These are phyloP conservation scores for Macroteleia sp. DNA, from an alignment of 2,888 invertebrate genomes.

Conservation along the genomic window DNA sequence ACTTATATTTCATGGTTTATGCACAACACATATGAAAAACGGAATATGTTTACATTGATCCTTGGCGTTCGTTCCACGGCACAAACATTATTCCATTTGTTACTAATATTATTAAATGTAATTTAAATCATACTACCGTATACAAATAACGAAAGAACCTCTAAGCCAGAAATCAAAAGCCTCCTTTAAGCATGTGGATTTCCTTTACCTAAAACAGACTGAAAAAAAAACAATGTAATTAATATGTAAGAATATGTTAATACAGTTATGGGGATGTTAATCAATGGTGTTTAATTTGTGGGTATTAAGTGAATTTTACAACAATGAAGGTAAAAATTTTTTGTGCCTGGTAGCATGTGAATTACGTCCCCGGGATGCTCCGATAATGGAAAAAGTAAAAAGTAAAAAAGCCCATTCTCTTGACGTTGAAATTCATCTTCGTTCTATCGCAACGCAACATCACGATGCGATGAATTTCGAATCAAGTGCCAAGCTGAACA, in stretches of 20 bases:
- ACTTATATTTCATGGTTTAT: constrained; percentile 20
- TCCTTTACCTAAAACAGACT: constrained; percentile 38
- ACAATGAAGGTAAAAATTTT: no score
- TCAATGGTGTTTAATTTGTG: no score
- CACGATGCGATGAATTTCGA: constrained; percentile 66
- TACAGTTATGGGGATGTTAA: no score
- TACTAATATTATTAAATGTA: not conserved
- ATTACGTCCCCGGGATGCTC: constrained; percentile 57
- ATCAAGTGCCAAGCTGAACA: constrained; percentile 66
- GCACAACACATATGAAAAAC: constrained; percentile 10
- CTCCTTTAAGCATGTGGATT: not conserved
- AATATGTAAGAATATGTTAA: no score
- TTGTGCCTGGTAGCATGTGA: constrained; percentile 50
- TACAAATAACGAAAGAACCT: not conserved
- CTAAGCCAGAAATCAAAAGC: not conserved
- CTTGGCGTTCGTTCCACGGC: no score
- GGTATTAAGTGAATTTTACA: no score
- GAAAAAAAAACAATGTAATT: constrained; percentile 5
- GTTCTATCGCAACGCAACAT: constrained; percentile 64
- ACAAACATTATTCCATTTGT: constrained; percentile 11
- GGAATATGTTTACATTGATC: constrained; percentile 18
- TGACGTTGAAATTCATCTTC: constrained; percentile 66
- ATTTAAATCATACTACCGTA: constrained; percentile 20
- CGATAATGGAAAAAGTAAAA: constrained; percentile 65
- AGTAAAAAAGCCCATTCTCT: constrained; percentile 65